These are phyloP conservation scores for Syrphus vitripennis DNA, from an alignment of 2,888 invertebrate species.

Conservation along the genomic window DNA sequence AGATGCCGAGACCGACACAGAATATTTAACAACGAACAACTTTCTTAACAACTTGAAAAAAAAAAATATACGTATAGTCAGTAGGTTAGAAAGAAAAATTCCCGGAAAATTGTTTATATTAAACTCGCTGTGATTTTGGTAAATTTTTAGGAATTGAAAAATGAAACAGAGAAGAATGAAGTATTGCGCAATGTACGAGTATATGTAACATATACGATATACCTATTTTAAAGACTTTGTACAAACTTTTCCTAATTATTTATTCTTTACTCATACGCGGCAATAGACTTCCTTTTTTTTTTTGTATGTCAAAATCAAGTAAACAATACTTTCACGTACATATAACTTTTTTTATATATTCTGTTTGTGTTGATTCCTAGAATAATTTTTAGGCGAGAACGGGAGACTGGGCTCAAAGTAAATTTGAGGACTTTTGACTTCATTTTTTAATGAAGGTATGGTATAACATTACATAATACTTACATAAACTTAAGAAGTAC, in stretches of 20 bases:
- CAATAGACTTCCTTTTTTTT: not conserved
- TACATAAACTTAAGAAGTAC: no score
- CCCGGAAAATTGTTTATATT: conserved; percentile 8
- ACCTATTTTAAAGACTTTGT: not conserved
- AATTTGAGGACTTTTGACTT: not conserved
- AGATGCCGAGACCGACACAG: no score
- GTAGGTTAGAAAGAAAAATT: not conserved
- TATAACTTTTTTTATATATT: no score
- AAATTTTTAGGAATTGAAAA: not conserved
- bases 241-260: conserved; percentile 17
- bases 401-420: not conserved
- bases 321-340: not conserved
- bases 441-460: no score
- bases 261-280: not conserved
- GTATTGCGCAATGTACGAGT: not conserved
- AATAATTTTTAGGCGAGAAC: not conserved
- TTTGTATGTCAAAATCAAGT: not conserved
- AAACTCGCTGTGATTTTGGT: not conserved
- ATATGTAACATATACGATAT: no score
- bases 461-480: no score
- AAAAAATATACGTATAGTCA: no score
- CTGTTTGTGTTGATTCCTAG: not conserved
- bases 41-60: not conserved
- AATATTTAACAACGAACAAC: not conserved
- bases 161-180: not conserved